A percentile compares a stretch with the other conserved stretches of the same genome.
phyloP scores from a whole-genome alignment of 92 coral and sea anemone genomes.

The Virgularia gustaviana region DNA sequence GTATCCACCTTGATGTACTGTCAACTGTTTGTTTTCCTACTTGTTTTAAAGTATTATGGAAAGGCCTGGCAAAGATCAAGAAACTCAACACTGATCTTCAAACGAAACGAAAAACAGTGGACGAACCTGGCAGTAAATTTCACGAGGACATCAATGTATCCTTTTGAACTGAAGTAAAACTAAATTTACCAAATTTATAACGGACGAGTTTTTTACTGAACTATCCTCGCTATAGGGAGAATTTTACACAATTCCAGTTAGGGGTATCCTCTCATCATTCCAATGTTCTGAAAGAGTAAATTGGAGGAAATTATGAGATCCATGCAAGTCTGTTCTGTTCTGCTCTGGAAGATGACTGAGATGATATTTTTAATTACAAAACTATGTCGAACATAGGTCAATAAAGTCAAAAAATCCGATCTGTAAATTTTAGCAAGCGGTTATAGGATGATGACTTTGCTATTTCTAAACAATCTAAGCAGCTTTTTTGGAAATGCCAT shows the following conservation, averaged over 20 bases:
- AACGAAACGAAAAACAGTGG: constrained; percentile 60
- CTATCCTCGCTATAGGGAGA: too few relatives aligned
- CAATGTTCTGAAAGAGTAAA: too few relatives aligned
- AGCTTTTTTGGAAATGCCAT: too few relatives aligned
- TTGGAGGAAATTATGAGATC: too few relatives aligned
- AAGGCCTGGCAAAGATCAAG: constrained; percentile 86
- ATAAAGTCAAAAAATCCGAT: background rate
- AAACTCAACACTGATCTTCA: constrained; percentile 77
- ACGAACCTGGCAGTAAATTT: constrained; percentile 70
- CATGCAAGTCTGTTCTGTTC: too few relatives aligned
- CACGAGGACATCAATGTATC: constrained; percentile 91
- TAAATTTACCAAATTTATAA: too few relatives aligned
- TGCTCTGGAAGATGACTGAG: too few relatives aligned
- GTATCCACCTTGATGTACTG: background rate
- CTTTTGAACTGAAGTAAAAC: too few relatives aligned
- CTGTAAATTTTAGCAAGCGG: too few relatives aligned
- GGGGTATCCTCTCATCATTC: background rate
- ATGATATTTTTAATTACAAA: too few relatives aligned
- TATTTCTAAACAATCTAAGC: background rate
- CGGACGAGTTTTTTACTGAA: too few relatives aligned
- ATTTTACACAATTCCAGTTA: background rate
- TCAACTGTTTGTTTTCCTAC: background rate
- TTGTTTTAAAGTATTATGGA: constrained; percentile 66
- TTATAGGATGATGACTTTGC: too few relatives aligned
- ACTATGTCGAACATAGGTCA: background rate